Conservation (phyloP, 1,140 invertebrate species). For the Drosophila simulans region DNA sequence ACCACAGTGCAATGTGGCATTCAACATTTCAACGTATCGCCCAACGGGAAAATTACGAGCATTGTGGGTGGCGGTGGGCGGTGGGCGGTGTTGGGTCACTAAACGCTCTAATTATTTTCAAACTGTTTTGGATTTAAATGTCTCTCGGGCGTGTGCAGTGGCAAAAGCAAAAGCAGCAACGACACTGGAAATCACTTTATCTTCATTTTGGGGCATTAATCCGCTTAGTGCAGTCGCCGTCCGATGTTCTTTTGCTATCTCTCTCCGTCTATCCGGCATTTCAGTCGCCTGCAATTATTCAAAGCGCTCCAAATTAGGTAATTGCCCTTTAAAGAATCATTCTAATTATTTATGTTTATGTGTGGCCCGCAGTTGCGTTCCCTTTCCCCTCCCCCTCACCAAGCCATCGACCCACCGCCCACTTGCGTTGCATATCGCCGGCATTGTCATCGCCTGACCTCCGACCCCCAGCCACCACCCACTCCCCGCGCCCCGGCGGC, state of each 20-base stretch:
- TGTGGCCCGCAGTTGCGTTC: conserved; percentile 18
- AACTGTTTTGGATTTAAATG: conserved; percentile 78
- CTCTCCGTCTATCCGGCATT: conserved; percentile 4
- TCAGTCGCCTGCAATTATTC: conserved; percentile 68
- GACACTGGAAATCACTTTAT: conserved; percentile 66
- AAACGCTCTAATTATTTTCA: conserved; percentile 82
- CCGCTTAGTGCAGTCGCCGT: conserved; percentile 72
- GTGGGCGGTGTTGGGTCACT: conserved; percentile 29
- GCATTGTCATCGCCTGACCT: conserved; percentile 49
- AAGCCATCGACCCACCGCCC: not conserved
- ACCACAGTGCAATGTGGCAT: not conserved
- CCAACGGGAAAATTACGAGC: conserved; percentile 17
- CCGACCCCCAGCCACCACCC: not conserved
- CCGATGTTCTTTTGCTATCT: conserved; percentile 14
- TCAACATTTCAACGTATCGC: not conserved
- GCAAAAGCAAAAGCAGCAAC: conserved; percentile 7
- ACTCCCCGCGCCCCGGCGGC: not conserved
- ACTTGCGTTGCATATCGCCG: conserved; percentile 56
- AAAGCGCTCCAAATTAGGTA: conserved; percentile 80
- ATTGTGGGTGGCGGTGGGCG: not conserved
- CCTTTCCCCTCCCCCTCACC: not conserved
- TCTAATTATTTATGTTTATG: conserved; percentile 82
- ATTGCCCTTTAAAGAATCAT: conserved; percentile 83
- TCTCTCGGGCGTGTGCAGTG: conserved; percentile 56
- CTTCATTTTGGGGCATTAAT: conserved; percentile 77